Evolutionary conservation across 2,797 vertebrate genomes (phyloP).

Genomic region (Sebastes hubbsi): DNA sequence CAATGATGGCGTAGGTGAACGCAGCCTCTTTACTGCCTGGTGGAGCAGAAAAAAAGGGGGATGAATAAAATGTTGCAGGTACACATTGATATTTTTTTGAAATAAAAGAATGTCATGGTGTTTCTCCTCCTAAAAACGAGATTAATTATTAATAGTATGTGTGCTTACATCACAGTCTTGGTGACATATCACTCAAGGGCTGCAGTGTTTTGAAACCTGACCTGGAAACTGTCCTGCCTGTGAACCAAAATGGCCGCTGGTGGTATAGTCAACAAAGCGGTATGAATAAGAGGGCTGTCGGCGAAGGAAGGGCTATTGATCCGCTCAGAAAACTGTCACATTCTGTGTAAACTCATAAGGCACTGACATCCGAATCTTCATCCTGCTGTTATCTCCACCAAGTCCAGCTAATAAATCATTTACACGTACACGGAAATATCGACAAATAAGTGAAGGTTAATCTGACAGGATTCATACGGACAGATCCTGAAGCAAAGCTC

Average conservation of each 20-base stretch:
- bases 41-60: constrained; percentile 3
- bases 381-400: constrained; percentile 76
- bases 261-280: constrained; percentile 72
- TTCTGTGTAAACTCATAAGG: constrained; percentile 72
- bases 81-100: not conserved
- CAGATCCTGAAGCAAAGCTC: constrained; percentile 16
- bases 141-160: constrained; percentile 67
- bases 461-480: constrained; percentile 42
- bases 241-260: constrained; percentile 74
- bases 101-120: not conserved
- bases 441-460: constrained; percentile 73
- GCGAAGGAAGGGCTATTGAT: constrained; percentile 76
- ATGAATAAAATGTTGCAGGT: constrained; percentile 26
- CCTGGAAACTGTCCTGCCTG: constrained; percentile 74
- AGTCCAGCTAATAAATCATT: constrained; percentile 77
- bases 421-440: constrained; percentile 71
- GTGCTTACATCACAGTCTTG: constrained; percentile 59
- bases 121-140: not conserved
- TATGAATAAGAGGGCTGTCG: constrained; percentile 79
- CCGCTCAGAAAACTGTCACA: constrained; percentile 54
- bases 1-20: constrained; percentile 96
- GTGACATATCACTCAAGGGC: constrained; percentile 60
- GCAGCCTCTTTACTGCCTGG: constrained; percentile 96
- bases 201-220: constrained; percentile 74
- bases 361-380: constrained; percentile 67